Evolutionary conservation across 2,888 invertebrate species (phyloP).

Genomic region (Acholoe squamosa): DNA sequence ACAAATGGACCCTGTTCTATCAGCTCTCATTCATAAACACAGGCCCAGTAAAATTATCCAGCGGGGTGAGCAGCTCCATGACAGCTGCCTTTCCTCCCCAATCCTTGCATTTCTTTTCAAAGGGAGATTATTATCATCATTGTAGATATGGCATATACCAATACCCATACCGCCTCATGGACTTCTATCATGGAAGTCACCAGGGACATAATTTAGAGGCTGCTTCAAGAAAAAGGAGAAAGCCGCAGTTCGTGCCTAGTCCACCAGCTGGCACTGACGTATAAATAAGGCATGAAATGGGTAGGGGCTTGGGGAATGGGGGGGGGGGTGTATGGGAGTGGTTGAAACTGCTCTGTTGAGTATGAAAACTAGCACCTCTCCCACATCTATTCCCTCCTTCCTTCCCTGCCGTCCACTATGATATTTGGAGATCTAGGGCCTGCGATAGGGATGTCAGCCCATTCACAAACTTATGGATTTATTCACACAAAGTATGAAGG

Average conservation of each 20-base stretch:
- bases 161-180: neutral
- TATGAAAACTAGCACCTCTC: neutral
- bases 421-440: slow-evolving; percentile 4
- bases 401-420: neutral
- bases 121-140: slow-evolving; percentile 13
- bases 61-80: no score
- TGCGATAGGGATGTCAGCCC: neutral
- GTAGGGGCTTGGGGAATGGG: neutral
- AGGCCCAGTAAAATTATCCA: no score
- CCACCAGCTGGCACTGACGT: slow-evolving; percentile 11
- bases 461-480: neutral
- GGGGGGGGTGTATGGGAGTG: neutral
- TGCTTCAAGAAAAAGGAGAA: neutral
- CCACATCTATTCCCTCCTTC: neutral
- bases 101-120: neutral
- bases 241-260: neutral
- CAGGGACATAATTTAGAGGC: neutral
- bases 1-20: no score
- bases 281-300: slow-evolving; percentile 12
- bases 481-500: neutral
- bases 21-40: no score
- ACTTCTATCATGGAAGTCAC: slow-evolving; percentile 16
- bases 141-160: slow-evolving; percentile 10
- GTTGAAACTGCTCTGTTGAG: neutral
- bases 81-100: no score